Base-by-base conservation (phyloP, 2,888 invertebrate species). In the Brachylomia viminalis region DNA sequence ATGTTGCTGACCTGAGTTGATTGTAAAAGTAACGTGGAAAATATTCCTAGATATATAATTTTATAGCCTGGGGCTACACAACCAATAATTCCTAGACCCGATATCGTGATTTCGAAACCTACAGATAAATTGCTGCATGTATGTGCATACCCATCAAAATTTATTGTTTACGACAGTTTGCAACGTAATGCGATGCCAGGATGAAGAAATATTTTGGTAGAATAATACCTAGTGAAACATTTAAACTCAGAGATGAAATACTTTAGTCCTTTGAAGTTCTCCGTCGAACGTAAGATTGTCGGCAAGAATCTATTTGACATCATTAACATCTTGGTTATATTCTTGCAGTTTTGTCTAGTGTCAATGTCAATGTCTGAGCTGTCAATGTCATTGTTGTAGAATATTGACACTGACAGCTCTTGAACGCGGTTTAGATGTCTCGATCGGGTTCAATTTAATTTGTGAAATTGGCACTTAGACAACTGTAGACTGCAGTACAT, bases 121-220 rank as follows among this genome's bases (percentile, higher is more conserved):
- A 45, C 45, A 67, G 62, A 72, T 86, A 72, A 83, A 75, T 75
- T 64, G 74, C 70, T 72, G 20, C 83, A 77, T 82, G 83, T 82
- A 77, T 77, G 83, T 77, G 77, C 86, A 83, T 85, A 73, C 45
- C 52, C 71, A 74, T 77, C 71, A 68, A 45, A 79, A 73, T 67
- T 83, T 75, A 77, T 74, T 56, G 71, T 62, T 85, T 77, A 82
- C 47, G 71, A 85, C 70, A 54, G 59, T 82, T 85, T 83, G 59
- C 52, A 58, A 81, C 54, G 42, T 72, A 68, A 68, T 79, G 56
- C 15, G 33, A 68, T 58, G 54, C 13, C 15, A 45, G 56, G 15
- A 84, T 82, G 84, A 67, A 52, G 84, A 47, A 82, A 84, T 66
- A 59, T 77, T 80, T 78, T 45, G 81, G 49, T 52, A 3, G 20